Conservation (phyloP, 2,888 invertebrate species). For the Lapara coniferarum region DNA sequence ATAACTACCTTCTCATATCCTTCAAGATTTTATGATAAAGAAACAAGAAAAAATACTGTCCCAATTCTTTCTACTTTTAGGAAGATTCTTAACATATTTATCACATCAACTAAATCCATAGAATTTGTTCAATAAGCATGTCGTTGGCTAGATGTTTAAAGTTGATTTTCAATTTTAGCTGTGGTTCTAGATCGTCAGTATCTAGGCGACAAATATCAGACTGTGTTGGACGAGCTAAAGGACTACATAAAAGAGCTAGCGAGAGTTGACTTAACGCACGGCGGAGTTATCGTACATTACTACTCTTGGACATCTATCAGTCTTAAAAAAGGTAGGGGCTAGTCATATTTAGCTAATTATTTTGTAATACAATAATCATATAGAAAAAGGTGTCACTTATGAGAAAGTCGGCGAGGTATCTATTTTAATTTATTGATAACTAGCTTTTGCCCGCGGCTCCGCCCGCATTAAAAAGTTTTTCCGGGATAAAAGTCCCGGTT, state of each 20-base stretch:
- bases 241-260: constrained; percentile 85
- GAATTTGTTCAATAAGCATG: no score
- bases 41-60: background rate
- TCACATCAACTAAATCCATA: no score
- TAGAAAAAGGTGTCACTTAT: background rate
- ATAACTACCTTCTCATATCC: background rate
- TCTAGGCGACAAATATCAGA: constrained; percentile 84
- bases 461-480: no score
- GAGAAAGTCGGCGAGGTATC: no score
- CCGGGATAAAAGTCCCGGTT: no score
- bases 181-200: constrained; percentile 88
- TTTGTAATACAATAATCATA: background rate
- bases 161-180: constrained; percentile 71
- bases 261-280: constrained; percentile 86
- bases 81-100: background rate
- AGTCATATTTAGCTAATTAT: background rate
- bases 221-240: constrained; percentile 81
- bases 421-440: no score
- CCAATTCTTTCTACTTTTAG: background rate
- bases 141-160: background rate
- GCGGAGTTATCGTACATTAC: constrained; percentile 87
- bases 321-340: constrained; percentile 86
- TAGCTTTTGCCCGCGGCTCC: no score
- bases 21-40: background rate
- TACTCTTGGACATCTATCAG: constrained; percentile 87